These are phyloP conservation scores for Melanophora roralis DNA, from an alignment of 2,888 invertebrate species.

Conservation along the genomic window DNA sequence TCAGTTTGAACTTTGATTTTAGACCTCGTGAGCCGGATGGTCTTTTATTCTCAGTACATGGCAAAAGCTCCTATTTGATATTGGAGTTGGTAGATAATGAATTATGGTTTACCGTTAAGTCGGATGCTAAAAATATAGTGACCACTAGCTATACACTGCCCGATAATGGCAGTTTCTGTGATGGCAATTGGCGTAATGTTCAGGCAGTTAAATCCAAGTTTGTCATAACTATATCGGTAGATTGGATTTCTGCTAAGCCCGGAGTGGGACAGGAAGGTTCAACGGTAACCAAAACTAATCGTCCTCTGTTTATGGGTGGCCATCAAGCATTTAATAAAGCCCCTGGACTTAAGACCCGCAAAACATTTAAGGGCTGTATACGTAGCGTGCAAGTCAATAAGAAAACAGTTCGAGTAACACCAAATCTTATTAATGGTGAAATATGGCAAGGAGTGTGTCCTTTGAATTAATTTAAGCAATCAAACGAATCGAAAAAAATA, in stretches of 20 bases:
- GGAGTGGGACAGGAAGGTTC: slow-evolving; percentile 83
- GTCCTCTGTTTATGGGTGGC: slow-evolving; percentile 94
- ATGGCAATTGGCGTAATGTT: slow-evolving; percentile 95
- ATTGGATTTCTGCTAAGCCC: slow-evolving; percentile 86
- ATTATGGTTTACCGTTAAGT: slow-evolving; percentile 88
- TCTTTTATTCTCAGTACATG: slow-evolving; percentile 90
- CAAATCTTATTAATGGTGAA: slow-evolving; percentile 83
- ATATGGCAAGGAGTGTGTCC: slow-evolving; percentile 90
- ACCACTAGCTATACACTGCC: slow-evolving; percentile 83
- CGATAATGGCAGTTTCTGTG: slow-evolving; percentile 87
- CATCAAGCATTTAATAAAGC: slow-evolving; percentile 80
- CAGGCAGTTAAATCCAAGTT: slow-evolving; percentile 92
- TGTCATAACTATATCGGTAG: slow-evolving; percentile 91
- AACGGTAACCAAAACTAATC: slow-evolving; percentile 86
- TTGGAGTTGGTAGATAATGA: slow-evolving; percentile 92
- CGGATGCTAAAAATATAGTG: slow-evolving; percentile 86
- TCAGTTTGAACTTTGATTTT: slow-evolving; percentile 90
- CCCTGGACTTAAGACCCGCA: slow-evolving; percentile 83
- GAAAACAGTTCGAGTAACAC: slow-evolving; percentile 77
- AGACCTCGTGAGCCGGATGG: slow-evolving; percentile 91
- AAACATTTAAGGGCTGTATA: slow-evolving; percentile 89
- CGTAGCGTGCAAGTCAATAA: slow-evolving; percentile 83
- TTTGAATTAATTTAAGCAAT: slow-evolving; percentile 79
- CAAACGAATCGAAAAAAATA: background rate
- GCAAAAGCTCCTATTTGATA: slow-evolving; percentile 87